Evolutionary conservation across 2,888 invertebrate species (phyloP), one percentile per base, ranked within the genome.

Genomic region (Heliconius cydno): DNA sequence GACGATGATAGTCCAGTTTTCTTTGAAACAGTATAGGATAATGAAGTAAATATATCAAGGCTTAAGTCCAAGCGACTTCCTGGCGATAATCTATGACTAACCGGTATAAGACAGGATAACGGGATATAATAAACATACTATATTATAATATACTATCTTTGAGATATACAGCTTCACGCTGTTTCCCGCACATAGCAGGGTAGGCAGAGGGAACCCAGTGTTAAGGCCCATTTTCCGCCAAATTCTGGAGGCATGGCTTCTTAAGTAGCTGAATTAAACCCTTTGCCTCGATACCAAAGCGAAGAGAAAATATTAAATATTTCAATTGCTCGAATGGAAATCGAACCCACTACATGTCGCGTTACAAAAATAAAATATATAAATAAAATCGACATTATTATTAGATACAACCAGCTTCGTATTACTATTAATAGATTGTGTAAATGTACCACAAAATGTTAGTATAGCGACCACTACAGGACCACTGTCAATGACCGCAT

Each of bases 401-500:
- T 9, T 9, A 6, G 2, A 22, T n/a, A n/a, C n/a, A 3, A 7
- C 7, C 2, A 57, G 7, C 3, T 57, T 22, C 22, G n/a, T 3
- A 60, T 10, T 9, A n/a, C n/a, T n/a, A 34, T 7, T 15, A 38
- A 68, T 25, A 68, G 25, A 41, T 28, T 65, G 65, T 30, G 66
- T 67, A 67, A 65, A n/a, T 67, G 67, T 67, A 13, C 3, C 41
- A 70, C 28, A 71, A 30, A 66, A 22, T n/a, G 63, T 68, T 30
- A 22, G 46, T 34, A 63, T 46, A 67, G 19, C 65, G 81, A 83
- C 82, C 84, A 34, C 34, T 6, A 34, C 34, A 85, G 83, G 84
- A 80, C 82, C 70, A 82, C 86, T 89, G 90, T 88, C 90, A 88
- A 88, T 89, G 89, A 88, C 90, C 89, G 87, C 84, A 85, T 82